phyloP scores from a whole-genome alignment of 2,888 invertebrate genomes.

The Drosophila stalkeri region DNA sequence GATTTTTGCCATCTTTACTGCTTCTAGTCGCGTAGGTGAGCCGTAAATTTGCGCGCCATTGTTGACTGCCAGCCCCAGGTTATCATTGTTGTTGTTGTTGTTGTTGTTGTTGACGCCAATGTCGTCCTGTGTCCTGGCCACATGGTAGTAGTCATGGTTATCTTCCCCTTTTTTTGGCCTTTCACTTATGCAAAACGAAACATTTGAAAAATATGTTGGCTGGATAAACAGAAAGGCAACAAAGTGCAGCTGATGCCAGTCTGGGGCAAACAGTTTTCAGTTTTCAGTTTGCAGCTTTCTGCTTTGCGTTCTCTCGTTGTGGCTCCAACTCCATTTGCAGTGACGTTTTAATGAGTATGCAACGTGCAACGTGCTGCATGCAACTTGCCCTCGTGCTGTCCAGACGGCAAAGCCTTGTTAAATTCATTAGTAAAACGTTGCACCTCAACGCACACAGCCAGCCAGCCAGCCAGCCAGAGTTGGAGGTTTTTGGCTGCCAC shows the following conservation, averaged over 20 bases:
- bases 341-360: slow-evolving; percentile 81
- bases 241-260: slow-evolving; percentile 77
- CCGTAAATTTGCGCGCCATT: slow-evolving; percentile 78
- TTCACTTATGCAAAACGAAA: slow-evolving; percentile 81
- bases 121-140: slow-evolving; percentile 53
- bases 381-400: slow-evolving; percentile 36
- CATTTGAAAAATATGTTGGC: slow-evolving; percentile 81
- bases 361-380: slow-evolving; percentile 73
- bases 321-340: slow-evolving; percentile 56
- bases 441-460: slow-evolving; percentile 73
- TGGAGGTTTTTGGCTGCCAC: slow-evolving; percentile 42
- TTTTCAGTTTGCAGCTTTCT: not conserved
- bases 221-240: slow-evolving; percentile 78
- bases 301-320: not conserved
- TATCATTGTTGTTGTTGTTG: slow-evolving; percentile 12
- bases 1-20: slow-evolving; percentile 47
- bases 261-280: slow-evolving; percentile 27
- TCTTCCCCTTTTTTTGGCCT: slow-evolving; percentile 75
- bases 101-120: slow-evolving; percentile 77
- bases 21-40: slow-evolving; percentile 81
- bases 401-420: slow-evolving; percentile 70
- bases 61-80: slow-evolving; percentile 44
- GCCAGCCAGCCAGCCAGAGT: slow-evolving; percentile 10
- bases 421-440: slow-evolving; percentile 82
- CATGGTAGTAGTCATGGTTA: slow-evolving; percentile 48